Evolutionary conservation across 2,797 vertebrate genomes (phyloP).

Genomic region (Rhabdophis nuchalis): DNA sequence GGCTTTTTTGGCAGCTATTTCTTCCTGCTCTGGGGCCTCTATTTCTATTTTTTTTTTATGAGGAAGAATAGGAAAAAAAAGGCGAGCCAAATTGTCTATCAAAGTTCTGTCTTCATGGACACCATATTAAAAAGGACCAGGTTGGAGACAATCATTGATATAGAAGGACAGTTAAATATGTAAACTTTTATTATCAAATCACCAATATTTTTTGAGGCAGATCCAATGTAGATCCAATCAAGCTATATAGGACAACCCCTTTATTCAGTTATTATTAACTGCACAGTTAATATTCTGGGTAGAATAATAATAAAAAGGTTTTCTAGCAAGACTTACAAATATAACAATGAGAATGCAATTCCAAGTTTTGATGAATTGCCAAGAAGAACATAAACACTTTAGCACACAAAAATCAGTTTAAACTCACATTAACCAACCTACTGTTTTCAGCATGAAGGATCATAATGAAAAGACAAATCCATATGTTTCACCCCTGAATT

Average conservation of each 20-base stretch:
- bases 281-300: not conserved
- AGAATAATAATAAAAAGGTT: not conserved
- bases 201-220: constrained; percentile 15
- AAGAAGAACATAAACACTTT: not conserved
- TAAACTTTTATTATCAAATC: constrained; percentile 15
- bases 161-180: not conserved
- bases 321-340: not conserved
- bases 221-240: constrained; percentile 7
- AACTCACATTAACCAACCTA: not conserved
- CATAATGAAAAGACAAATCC: not conserved
- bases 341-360: not conserved
- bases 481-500: not conserved
- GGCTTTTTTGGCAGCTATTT: too few relatives aligned
- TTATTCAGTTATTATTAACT: constrained; percentile 1
- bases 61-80: not conserved
- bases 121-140: constrained; percentile 13
- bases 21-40: not conserved
- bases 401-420: not conserved
- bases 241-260: not conserved
- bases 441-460: not conserved
- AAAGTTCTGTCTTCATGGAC: constrained; percentile 3
- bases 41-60: constrained; percentile 11
- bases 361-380: not conserved
- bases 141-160: constrained; percentile 12
- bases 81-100: constrained; percentile 15